Conservation (phyloP, 2,888 invertebrate species). For the Andrena minutula region DNA sequence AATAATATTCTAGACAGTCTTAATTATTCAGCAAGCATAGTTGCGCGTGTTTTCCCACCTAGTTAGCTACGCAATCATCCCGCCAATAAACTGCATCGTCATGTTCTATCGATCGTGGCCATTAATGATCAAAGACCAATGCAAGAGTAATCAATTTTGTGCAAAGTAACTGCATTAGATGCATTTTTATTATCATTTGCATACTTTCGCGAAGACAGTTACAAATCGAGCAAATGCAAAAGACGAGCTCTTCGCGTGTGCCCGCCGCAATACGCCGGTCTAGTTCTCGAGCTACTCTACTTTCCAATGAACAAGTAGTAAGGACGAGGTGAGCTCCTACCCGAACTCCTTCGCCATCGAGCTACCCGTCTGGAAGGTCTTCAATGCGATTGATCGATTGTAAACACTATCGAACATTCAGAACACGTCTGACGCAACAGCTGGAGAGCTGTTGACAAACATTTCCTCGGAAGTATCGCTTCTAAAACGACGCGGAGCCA, state of each 20-base stretch:
- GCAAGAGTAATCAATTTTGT: conserved; percentile 13
- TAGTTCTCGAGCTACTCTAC: not conserved
- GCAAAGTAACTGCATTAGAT: conserved; percentile 3
- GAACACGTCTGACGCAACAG: conserved; percentile 53
- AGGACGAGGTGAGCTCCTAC: not conserved
- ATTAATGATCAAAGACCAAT: conserved; percentile 1
- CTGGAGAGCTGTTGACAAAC: conserved; percentile 53
- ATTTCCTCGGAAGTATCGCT: conserved; percentile 37
- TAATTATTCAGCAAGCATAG: not conserved
- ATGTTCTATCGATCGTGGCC: conserved; percentile 19
- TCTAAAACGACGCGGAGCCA: not conserved
- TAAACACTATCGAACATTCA: conserved; percentile 44
- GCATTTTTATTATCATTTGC: not conserved
- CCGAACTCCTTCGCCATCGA: not conserved
- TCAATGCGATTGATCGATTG: conserved; percentile 48
- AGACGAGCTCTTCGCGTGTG: not conserved
- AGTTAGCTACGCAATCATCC: not conserved
- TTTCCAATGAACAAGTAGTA: not conserved
- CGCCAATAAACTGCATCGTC: conserved; percentile 20
- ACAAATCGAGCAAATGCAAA: not conserved
- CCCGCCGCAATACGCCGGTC: not conserved
- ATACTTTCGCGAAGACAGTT: not conserved
- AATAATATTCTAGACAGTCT: not conserved
- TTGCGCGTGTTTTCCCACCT: not conserved
- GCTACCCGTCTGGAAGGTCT: not conserved